Conservation (phyloP, 2,113 vertebrate genomes). For the Chamaetylas fuelleborni region DNA sequence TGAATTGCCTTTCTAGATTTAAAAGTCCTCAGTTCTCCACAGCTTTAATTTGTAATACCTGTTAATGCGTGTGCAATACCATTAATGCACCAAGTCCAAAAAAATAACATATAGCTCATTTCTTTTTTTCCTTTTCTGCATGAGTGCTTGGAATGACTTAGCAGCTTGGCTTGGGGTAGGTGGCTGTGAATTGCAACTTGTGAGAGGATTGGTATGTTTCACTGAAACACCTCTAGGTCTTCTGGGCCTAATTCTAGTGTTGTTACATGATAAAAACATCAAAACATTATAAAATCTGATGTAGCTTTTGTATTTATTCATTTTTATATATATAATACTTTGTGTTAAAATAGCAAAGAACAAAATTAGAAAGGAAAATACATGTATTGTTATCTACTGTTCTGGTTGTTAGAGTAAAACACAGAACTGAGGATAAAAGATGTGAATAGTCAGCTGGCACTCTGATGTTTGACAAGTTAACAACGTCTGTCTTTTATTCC, state of each 20-base stretch:
- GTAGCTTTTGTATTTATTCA: neutral
- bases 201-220: neutral
- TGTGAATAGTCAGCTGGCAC: neutral
- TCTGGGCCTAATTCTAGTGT: neutral
- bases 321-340: neutral
- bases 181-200: neutral
- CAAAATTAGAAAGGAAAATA: neutral
- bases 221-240: neutral
- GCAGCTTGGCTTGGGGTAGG: conserved; percentile 42
- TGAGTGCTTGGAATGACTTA: conserved; percentile 47
- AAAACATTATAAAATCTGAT: neutral
- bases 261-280: neutral
- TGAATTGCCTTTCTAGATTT: neutral
- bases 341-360: neutral
- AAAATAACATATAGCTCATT: neutral
- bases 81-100: neutral
- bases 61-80: neutral
- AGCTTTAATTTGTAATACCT: neutral
- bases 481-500: neutral
- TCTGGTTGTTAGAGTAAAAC: neutral
- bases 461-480: neutral
- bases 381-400: fast-evolving
- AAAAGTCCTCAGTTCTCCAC: neutral
- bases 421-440: neutral
- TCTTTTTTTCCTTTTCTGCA: neutral